A percentile compares a stretch with the other conserved stretches of the same genome.
phyloP scores from a whole-genome alignment of 2,888 invertebrate species.

The Chrysotoxum bicinctum region DNA sequence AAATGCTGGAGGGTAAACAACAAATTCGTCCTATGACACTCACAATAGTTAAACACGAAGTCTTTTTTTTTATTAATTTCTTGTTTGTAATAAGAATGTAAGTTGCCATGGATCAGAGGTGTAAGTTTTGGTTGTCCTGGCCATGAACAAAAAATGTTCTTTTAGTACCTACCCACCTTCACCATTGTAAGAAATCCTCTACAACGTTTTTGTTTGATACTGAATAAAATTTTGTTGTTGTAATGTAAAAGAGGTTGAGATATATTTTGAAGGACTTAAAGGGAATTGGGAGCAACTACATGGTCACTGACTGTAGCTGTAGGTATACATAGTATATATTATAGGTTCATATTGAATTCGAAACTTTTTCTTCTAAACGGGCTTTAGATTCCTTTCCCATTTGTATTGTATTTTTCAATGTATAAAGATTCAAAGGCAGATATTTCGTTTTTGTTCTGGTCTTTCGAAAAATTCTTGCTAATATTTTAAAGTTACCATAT shows the following conservation, averaged over 20 bases:
- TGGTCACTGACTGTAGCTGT: background rate
- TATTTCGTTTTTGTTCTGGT: no score
- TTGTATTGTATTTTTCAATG: no score
- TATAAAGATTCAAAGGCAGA: no score
- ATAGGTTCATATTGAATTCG: no score
- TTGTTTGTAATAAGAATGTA: background rate
- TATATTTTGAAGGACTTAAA: background rate
- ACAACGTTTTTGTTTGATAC: background rate
- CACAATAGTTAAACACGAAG: conserved; percentile 9
- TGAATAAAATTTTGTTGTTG: background rate
- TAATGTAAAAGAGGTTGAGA: background rate
- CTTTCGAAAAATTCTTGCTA: no score
- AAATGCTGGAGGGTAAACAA: background rate
- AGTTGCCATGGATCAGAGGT: background rate
- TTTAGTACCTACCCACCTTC: background rate
- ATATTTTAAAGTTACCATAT: no score
- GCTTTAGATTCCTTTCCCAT: no score
- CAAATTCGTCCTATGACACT: conserved; percentile 19
- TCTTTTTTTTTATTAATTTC: conserved; percentile 5
- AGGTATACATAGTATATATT: no score
- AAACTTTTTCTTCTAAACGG: no score
- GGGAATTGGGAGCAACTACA: background rate
- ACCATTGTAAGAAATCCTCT: background rate
- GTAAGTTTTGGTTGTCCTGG: background rate
- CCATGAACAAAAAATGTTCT: background rate